phyloP scores from a whole-genome alignment of 2,888 invertebrate genomes.

The Protodeltote pygarga region DNA sequence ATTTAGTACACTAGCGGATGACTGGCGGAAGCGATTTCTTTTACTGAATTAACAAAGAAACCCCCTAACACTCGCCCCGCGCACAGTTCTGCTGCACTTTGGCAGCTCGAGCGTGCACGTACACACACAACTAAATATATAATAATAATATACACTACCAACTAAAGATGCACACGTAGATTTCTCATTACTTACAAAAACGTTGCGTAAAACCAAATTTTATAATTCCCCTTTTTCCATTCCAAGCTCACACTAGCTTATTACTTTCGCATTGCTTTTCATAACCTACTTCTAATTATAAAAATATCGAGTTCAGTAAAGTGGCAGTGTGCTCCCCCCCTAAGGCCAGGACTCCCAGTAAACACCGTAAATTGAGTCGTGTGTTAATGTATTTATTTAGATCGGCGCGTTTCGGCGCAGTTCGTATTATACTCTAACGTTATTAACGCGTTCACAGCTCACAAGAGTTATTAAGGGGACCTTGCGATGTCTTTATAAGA shows the following conservation, averaged over 20 bases:
- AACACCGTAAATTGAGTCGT: slow-evolving; percentile 21
- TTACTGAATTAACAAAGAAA: slow-evolving; percentile 7
- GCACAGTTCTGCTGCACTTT: slow-evolving; percentile 24
- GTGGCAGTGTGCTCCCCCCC: background rate
- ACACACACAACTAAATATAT: background rate
- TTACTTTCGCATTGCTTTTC: background rate
- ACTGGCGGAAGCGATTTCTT: slow-evolving; percentile 4
- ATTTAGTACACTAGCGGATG: background rate
- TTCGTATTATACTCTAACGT: slow-evolving; percentile 7
- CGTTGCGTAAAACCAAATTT: background rate
- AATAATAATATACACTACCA: too few species aligned
- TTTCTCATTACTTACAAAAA: background rate
- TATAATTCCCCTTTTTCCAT: background rate
- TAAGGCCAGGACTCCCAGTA: background rate
- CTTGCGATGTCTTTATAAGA: background rate
- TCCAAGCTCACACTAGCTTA: background rate
- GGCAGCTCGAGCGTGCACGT: slow-evolving; percentile 26
- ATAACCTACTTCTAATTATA: background rate
- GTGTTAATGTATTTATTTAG: slow-evolving; percentile 24
- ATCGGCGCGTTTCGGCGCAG: slow-evolving; percentile 1
- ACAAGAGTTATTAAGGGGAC: background rate
- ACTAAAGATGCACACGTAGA: background rate
- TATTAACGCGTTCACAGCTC: slow-evolving; percentile 10
- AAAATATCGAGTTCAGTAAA: background rate
- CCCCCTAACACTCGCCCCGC: too few species aligned